Conservation (phyloP, 2,888 invertebrate species). For the Coleophora deauratella region DNA sequence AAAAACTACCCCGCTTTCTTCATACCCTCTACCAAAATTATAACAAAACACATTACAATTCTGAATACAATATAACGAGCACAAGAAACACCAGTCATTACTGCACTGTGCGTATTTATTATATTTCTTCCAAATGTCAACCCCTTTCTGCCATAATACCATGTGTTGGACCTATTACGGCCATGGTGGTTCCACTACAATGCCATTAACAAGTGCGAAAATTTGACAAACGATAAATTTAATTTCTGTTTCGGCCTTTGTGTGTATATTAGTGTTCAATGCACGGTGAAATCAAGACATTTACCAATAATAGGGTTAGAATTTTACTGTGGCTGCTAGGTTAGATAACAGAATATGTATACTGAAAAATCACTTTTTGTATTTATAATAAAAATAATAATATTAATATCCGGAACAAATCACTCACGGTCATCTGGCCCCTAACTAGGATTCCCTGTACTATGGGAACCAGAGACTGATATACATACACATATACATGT, state of each 20-base stretch:
- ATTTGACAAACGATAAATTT: slow-evolving; percentile 69
- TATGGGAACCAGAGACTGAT: too few species aligned
- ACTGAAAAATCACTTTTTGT: too few species aligned
- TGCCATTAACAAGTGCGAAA: slow-evolving; percentile 51
- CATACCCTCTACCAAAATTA: background rate
- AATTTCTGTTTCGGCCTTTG: slow-evolving; percentile 47
- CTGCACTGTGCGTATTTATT: slow-evolving; percentile 28
- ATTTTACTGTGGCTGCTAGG: slow-evolving; percentile 8
- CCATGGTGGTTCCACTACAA: slow-evolving; percentile 44
- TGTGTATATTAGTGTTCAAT: slow-evolving; percentile 45
- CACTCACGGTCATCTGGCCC: too few species aligned
- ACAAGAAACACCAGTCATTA: slow-evolving; percentile 24
- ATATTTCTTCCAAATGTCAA: slow-evolving; percentile 22
- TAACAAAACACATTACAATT: too few species aligned
- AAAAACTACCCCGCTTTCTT: too few species aligned
- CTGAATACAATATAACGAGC: slow-evolving; percentile 36
- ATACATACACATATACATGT: too few species aligned
- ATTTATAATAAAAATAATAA: too few species aligned
- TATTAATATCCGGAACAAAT: too few species aligned
- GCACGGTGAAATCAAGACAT: slow-evolving; percentile 52
- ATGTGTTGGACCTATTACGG: slow-evolving; percentile 66
- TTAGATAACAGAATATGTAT: too few species aligned
- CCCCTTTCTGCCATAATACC: slow-evolving; percentile 51
- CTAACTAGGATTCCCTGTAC: too few species aligned
- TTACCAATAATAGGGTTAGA: slow-evolving; percentile 31